Conservation (phyloP, 2,888 invertebrate species). For the Neelides folsomi region DNA sequence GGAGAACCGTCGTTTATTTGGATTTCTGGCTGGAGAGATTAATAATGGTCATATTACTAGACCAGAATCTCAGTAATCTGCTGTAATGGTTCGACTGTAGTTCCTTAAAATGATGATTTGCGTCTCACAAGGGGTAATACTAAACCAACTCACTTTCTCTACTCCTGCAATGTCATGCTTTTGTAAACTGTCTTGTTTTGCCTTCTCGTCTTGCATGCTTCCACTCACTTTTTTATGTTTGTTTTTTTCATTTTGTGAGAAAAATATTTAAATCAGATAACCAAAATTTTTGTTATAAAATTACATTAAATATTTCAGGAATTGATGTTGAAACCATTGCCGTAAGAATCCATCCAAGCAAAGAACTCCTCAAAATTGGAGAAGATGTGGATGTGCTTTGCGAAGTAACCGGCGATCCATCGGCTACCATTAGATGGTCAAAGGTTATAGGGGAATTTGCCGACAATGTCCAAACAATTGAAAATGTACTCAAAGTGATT, state of each 20-base stretch:
- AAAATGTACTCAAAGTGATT: slow-evolving; percentile 46
- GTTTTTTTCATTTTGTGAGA: not conserved
- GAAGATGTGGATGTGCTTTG: slow-evolving; percentile 53
- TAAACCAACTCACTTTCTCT: too few species aligned
- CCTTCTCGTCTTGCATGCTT: not conserved
- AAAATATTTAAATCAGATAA: not conserved
- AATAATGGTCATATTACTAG: too few species aligned
- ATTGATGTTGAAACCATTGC: slow-evolving; percentile 26
- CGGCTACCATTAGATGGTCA: slow-evolving; percentile 50
- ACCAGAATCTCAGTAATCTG: too few species aligned
- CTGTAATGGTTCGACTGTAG: too few species aligned
- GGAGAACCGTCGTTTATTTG: too few species aligned
- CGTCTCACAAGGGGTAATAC: too few species aligned
- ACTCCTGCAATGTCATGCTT: not conserved
- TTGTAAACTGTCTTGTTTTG: not conserved
- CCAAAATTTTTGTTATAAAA: not conserved
- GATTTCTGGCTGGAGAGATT: too few species aligned
- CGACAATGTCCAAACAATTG: slow-evolving; percentile 46
- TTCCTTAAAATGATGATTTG: too few species aligned
- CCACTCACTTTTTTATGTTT: not conserved
- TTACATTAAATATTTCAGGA: not conserved
- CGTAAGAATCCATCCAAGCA: slow-evolving; percentile 38
- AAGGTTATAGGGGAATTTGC: slow-evolving; percentile 47
- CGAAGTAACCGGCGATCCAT: slow-evolving; percentile 43
- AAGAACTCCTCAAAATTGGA: slow-evolving; percentile 45